phyloP scores from a whole-genome alignment of 2,113 vertebrate species.

The Corythaeola cristata region DNA sequence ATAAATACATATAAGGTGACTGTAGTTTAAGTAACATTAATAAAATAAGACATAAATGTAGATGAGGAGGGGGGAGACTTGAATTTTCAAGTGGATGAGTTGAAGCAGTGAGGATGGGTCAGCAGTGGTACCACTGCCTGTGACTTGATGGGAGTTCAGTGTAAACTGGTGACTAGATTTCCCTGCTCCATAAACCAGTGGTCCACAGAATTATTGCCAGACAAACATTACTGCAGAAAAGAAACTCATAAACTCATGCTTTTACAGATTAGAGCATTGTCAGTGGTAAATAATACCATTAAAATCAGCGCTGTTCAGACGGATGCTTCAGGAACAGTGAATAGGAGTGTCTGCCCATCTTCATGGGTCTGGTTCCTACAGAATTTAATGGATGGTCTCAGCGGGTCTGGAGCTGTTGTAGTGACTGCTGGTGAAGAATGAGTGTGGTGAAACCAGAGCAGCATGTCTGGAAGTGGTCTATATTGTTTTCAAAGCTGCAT shows the following conservation, averaged over 20 bases:
- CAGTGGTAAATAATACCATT: background rate
- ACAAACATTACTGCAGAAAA: background rate
- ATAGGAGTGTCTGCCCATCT: background rate
- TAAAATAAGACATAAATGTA: background rate
- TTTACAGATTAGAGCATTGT: background rate
- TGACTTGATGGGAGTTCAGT: background rate
- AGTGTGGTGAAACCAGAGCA: background rate
- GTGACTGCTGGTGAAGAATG: background rate
- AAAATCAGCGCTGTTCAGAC: background rate
- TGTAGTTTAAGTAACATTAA: background rate
- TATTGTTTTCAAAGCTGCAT: background rate
- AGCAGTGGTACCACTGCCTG: background rate
- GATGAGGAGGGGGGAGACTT: too few relatives aligned
- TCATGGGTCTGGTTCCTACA: background rate
- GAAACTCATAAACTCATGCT: background rate
- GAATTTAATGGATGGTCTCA: background rate
- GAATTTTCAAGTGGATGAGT: background rate
- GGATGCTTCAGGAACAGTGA: background rate
- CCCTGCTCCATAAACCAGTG: background rate
- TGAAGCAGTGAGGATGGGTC: background rate
- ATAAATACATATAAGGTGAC: background rate
- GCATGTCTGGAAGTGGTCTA: background rate
- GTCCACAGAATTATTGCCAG: background rate
- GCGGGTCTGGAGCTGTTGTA: background rate
- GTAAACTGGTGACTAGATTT: background rate